phyloP scores from a whole-genome alignment of 2,797 vertebrate species.

The Micromesistius poutassou region DNA sequence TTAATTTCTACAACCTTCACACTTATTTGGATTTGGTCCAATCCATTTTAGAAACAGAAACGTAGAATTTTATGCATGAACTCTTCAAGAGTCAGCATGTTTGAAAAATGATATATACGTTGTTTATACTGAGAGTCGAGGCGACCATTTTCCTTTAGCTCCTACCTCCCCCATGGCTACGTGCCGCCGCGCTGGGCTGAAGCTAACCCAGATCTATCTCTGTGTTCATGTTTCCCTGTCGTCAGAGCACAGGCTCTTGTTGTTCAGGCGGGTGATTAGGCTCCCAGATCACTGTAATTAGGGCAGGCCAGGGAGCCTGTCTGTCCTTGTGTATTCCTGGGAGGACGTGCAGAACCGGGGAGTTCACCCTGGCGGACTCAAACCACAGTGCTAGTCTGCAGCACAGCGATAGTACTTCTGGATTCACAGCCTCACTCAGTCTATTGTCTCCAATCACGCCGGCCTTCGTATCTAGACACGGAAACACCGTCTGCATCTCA shows the following conservation, averaged over 20 bases:
- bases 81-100: too few relatives aligned
- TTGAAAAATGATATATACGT: background rate
- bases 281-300: conserved; percentile 7
- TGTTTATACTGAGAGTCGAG: background rate
- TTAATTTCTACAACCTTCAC: background rate
- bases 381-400: too few relatives aligned
- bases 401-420: background rate
- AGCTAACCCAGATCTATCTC: background rate
- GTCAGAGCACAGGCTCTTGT: background rate
- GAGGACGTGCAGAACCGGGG: background rate
- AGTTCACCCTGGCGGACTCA: background rate
- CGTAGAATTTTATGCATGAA: too few relatives aligned
- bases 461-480: background rate
- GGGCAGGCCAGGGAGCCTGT: conserved; percentile 9
- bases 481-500: background rate
- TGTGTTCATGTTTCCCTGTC: background rate
- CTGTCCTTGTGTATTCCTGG: background rate
- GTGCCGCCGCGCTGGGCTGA: background rate
- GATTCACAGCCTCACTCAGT: background rate
- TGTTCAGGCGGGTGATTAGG: conserved; percentile 12
- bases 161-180: background rate
- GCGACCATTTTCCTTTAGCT: background rate
- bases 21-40: background rate
- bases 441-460: too few relatives aligned
- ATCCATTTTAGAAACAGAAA: background rate